A percentile compares a stretch with the other conserved stretches of the same genome.
Conservation (phyloP, 2,888 invertebrate species). For the Merodon equestris region DNA sequence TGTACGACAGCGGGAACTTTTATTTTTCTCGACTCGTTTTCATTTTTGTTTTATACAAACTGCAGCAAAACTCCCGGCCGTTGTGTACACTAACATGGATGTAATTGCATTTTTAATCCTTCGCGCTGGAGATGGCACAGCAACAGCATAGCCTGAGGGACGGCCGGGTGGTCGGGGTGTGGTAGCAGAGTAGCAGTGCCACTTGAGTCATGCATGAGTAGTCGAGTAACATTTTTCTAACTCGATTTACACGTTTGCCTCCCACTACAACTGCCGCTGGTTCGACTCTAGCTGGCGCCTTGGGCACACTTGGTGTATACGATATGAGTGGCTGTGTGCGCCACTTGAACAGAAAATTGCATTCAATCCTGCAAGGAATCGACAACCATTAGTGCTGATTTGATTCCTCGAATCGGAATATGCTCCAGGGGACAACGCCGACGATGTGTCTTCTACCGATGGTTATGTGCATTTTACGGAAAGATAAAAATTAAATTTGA, state of each 20-base stretch:
- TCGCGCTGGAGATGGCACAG: conserved; percentile 47
- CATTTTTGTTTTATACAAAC: conserved; percentile 4
- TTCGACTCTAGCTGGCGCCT: conserved; percentile 12
- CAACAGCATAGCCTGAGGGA: neutral
- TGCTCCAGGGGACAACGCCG: neutral
- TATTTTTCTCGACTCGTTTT: conserved; percentile 31
- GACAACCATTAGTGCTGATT: conserved; percentile 54
- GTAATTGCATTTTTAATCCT: conserved; percentile 68
- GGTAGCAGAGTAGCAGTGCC: conserved; percentile 42
- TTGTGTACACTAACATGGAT: conserved; percentile 54
- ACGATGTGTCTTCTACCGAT: too few relatives aligned
- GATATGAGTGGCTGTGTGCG: conserved; percentile 21
- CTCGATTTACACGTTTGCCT: conserved; percentile 64
- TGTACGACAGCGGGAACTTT: conserved; percentile 41
- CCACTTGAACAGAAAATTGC: conserved; percentile 44
- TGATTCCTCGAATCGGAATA: conserved; percentile 47
- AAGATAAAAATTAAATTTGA: too few relatives aligned
- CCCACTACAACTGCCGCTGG: conserved; percentile 15
- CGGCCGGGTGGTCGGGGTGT: conserved; percentile 19
- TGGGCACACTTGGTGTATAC: conserved; percentile 41
- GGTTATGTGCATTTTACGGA: too few relatives aligned
- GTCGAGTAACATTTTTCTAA: conserved; percentile 65
- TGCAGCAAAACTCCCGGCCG: conserved; percentile 2
- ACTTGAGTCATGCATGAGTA: conserved; percentile 61
- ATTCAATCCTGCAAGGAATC: conserved; percentile 42